Evolutionary conservation across 1,140 invertebrate genomes (phyloP).

Genomic region (Zeugodacus cucurbitae): DNA sequence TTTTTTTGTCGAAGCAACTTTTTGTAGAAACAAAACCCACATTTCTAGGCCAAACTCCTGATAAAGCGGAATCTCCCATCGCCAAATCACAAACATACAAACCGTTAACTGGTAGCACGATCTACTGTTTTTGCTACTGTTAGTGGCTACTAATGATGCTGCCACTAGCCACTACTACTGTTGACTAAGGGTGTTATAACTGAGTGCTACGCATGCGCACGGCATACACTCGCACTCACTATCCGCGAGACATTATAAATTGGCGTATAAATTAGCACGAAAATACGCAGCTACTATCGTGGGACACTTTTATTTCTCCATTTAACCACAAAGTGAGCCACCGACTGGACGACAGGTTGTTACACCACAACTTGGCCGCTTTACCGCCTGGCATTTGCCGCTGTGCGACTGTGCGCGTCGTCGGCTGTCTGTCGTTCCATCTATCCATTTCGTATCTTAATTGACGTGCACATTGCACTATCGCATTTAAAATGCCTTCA

Average conservation of each 20-base stretch:
- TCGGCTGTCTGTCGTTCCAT: background rate
- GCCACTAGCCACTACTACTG: background rate
- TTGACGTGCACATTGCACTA: constrained; percentile 27
- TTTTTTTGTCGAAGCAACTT: no score
- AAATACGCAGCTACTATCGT: background rate
- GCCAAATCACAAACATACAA: no score
- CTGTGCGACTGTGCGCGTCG: background rate
- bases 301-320: background rate
- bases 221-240: background rate
- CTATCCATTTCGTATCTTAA: constrained; percentile 37
- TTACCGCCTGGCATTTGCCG: background rate
- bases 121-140: background rate
- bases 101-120: no score
- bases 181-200: background rate
- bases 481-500: constrained; percentile 28
- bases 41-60: no score
- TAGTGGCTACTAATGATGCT: background rate
- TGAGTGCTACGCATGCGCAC: background rate
- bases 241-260: background rate
- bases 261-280: background rate
- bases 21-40: no score
- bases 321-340: background rate
- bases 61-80: no score
- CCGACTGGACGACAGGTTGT: constrained; percentile 6
- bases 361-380: background rate